These are phyloP conservation scores for Epirrhoe tristata DNA, from an alignment of 2,888 invertebrate genomes.

Conservation along the genomic window DNA sequence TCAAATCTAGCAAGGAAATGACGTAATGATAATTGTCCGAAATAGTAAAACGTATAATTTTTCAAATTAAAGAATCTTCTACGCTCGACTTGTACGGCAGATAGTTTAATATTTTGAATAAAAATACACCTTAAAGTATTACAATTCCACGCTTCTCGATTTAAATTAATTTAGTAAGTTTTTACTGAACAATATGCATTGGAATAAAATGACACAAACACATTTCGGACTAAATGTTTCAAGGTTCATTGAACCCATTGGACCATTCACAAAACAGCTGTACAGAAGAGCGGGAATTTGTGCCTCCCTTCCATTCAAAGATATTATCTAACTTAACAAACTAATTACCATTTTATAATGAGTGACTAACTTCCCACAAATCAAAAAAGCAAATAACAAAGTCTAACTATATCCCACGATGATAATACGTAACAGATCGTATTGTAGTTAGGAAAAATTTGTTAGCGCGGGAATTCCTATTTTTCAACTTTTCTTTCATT, in stretches of 20 bases:
- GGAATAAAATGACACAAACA: background rate
- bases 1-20: background rate
- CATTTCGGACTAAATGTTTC: slow-evolving; percentile 31
- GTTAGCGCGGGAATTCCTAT: slow-evolving; percentile 18
- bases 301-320: slow-evolving; percentile 21
- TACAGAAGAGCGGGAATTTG: slow-evolving; percentile 22
- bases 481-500: slow-evolving; percentile 1
- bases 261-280: slow-evolving; percentile 37
- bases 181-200: background rate
- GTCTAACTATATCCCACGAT: background rate
- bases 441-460: background rate
- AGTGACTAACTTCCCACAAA: background rate
- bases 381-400: background rate
- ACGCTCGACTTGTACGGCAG: background rate
- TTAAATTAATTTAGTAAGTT: background rate
- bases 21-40: slow-evolving; percentile 3
- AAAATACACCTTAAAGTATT: background rate
- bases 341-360: background rate
- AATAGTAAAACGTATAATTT: background rate
- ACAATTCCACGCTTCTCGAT: background rate
- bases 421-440: background rate
- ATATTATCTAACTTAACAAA: background rate
- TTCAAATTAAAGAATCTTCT: background rate
- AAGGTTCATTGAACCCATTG: slow-evolving; percentile 42
- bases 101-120: background rate